A percentile compares a stretch with the other conserved stretches of the same genome.
Conservation (phyloP, 1,140 invertebrate genomes). For the Luehdorfia chinensis region DNA sequence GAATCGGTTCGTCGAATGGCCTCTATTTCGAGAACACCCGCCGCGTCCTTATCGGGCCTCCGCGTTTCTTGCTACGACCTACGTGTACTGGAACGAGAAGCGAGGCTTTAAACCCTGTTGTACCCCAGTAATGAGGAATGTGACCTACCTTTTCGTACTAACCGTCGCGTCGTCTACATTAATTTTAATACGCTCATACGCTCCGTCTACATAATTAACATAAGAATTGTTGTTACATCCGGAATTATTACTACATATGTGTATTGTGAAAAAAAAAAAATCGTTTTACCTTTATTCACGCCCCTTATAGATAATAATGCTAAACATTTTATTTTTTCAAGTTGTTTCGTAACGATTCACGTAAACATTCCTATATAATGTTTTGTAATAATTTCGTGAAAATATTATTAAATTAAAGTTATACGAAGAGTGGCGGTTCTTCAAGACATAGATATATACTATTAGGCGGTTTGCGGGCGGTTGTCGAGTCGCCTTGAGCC, state of each 20-base stretch:
- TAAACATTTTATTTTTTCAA: too few relatives aligned
- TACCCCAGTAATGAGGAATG: background rate
- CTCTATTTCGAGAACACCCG: conserved; percentile 62
- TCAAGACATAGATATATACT: too few relatives aligned
- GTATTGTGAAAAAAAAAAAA: too few relatives aligned
- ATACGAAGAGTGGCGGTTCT: background rate
- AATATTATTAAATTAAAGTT: background rate
- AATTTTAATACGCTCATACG: background rate
- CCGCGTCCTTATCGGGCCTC: conserved; percentile 48
- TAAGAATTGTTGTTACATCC: background rate
- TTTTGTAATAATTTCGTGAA: background rate
- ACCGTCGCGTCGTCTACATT: background rate
- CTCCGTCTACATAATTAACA: background rate
- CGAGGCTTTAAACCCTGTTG: background rate
- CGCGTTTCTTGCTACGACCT: conserved; percentile 21
- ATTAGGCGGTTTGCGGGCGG: conserved; percentile 38
- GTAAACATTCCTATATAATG: too few relatives aligned
- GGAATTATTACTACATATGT: background rate
- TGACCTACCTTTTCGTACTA: conserved; percentile 1
- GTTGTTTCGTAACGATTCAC: too few relatives aligned
- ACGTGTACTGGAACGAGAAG: conserved; percentile 14
- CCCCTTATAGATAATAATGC: too few relatives aligned
- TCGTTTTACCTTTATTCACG: too few relatives aligned
- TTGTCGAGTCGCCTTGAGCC: conserved; percentile 31
- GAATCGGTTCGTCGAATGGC: conserved; percentile 54